phyloP scores from a whole-genome alignment of 53 echinoderm and acorn worm species.

The Holothuria leucospilota region DNA sequence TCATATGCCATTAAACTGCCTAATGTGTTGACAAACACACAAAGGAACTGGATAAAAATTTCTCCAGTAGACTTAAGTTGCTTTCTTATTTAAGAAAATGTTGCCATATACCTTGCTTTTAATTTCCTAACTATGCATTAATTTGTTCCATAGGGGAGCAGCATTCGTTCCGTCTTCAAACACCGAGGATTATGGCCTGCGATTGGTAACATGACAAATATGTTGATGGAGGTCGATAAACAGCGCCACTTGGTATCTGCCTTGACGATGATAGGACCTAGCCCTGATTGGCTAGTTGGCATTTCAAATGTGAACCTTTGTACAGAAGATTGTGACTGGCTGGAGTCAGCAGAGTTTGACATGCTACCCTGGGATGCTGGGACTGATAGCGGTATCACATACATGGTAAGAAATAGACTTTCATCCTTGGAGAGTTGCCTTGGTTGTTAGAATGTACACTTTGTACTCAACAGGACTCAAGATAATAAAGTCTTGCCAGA shows the following conservation, averaged over 20 bases:
- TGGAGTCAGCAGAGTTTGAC: constrained; percentile 70
- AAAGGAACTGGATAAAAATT: too few species aligned
- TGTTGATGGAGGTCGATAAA: constrained; percentile 79
- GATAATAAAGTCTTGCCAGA: too few species aligned
- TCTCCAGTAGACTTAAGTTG: too few species aligned
- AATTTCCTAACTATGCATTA: too few species aligned
- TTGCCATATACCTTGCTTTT: too few species aligned
- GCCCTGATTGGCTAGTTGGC: constrained; percentile 93
- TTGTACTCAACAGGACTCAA: too few species aligned
- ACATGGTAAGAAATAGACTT: constrained; percentile 60
- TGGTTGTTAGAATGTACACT: too few species aligned
- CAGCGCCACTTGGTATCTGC: constrained; percentile 81
- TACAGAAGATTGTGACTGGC: constrained; percentile 89
- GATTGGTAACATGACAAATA: constrained; percentile 89
- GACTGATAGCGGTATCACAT: constrained; percentile 91
- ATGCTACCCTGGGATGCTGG: constrained; percentile 96
- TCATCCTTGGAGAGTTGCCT: too few species aligned
- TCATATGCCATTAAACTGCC: too few species aligned
- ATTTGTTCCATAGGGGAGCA: constrained; percentile 65
- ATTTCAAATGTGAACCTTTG: constrained; percentile 85
- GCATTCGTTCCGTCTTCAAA: constrained; percentile 86
- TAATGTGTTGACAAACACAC: too few species aligned
- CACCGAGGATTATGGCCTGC: constrained; percentile 93
- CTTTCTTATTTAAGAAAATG: too few species aligned
- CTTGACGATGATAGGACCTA: constrained; percentile 97